A percentile compares a stretch with the other conserved stretches of the same genome.
Conservation (phyloP, 23 tunicate species). For the Phallusia fumigata region DNA sequence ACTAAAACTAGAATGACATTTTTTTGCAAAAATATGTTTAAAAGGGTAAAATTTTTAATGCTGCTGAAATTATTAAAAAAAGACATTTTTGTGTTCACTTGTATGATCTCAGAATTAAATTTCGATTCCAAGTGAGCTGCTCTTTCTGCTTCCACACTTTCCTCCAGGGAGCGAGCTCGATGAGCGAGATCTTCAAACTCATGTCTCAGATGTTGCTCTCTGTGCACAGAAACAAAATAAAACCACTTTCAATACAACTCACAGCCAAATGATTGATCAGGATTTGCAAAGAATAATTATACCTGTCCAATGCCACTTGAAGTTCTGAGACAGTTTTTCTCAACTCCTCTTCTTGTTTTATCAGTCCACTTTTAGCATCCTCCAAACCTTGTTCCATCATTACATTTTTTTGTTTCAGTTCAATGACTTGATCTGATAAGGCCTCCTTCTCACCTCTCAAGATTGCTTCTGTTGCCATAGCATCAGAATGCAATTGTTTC, state of each 20-base stretch:
- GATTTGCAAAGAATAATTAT: too few species aligned
- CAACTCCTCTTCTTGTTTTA: constrained; percentile 56
- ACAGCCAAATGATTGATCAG: too few species aligned
- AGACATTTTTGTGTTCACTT: constrained; percentile 27
- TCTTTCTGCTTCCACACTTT: constrained; percentile 88
- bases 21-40: too few species aligned
- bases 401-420: constrained; percentile 23
- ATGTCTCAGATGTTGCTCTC: constrained; percentile 69
- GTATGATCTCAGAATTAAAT: constrained; percentile 86
- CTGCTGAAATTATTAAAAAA: too few species aligned
- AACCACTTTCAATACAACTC: too few species aligned
- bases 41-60: too few species aligned
- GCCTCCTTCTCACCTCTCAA: constrained; percentile 72
- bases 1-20: too few species aligned
- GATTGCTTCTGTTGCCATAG: constrained; percentile 73
- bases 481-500: constrained; percentile 69
- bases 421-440: constrained; percentile 10
- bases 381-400: constrained; percentile 25
- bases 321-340: constrained; percentile 46
- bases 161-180: constrained; percentile 72
- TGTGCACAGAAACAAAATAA: constrained; percentile 2
- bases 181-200: constrained; percentile 53
- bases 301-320: constrained; percentile 71
- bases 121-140: constrained; percentile 93
- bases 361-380: constrained; percentile 38